Conservation (phyloP, 2,888 invertebrate species). For the Actias luna region DNA sequence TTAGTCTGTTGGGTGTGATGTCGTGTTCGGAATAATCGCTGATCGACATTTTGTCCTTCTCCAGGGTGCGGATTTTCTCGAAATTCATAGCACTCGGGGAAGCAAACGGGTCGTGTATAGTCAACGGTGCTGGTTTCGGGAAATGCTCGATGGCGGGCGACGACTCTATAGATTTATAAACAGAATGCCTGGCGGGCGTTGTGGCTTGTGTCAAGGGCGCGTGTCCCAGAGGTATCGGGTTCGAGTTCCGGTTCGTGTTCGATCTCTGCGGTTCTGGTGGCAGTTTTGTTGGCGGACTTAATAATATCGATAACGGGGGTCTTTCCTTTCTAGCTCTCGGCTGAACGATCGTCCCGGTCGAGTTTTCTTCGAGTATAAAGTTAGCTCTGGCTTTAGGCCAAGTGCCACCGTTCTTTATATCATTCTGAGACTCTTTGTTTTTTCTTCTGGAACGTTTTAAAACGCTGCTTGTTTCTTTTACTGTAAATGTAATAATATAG, state of each 20-base stretch:
- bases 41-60: conserved; percentile 75
- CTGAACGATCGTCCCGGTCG: conserved; percentile 91
- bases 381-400: conserved; percentile 96
- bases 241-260: conserved; percentile 85
- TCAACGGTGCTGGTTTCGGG: conserved; percentile 73
- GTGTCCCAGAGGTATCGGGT: conserved; percentile 86
- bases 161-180: conserved; percentile 87
- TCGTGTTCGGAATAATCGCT: conserved; percentile 79
- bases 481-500: conserved; percentile 44
- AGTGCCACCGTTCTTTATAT: conserved; percentile 92
- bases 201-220: conserved; percentile 76
- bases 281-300: conserved; percentile 76
- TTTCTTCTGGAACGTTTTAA: conserved; percentile 86
- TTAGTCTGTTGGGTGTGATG: conserved; percentile 83
- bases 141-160: conserved; percentile 74
- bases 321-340: conserved; percentile 89
- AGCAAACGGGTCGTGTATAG: conserved; percentile 75
- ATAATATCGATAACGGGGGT: conserved; percentile 85
- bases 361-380: conserved; percentile 86
- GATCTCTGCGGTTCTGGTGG: conserved; percentile 75
- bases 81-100: conserved; percentile 68
- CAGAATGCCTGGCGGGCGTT: conserved; percentile 85
- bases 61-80: conserved; percentile 69
- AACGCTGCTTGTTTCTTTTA: conserved; percentile 82
- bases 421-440: conserved; percentile 80